These are phyloP conservation scores for Menidia beryllina DNA, from an alignment of 2,113 vertebrate genomes.

Conservation along the genomic window DNA sequence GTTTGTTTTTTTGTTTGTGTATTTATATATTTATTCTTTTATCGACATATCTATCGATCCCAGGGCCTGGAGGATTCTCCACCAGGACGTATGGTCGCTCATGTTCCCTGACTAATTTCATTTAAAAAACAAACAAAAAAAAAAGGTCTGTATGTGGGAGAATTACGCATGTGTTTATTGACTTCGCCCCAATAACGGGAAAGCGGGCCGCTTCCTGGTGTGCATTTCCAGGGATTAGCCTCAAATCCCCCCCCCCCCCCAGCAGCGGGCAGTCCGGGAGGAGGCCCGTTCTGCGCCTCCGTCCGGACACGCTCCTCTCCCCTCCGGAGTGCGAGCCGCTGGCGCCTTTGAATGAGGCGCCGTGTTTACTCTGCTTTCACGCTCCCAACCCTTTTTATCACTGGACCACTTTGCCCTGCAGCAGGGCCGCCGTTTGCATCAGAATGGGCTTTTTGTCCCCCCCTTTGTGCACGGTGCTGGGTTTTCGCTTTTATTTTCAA, in stretches of 20 bases:
- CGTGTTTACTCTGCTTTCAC: conserved; percentile 40
- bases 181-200: too few species aligned
- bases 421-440: conserved; percentile 1
- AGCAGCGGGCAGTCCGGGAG: neutral
- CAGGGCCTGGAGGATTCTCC: neutral
- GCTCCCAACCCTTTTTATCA: conserved; percentile 22
- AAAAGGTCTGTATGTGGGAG: too few species aligned
- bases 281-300: neutral
- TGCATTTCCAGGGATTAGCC: neutral
- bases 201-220: too few species aligned
- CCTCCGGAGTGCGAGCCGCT: neutral
- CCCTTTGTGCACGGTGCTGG: too few species aligned
- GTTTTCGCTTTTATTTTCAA: too few species aligned
- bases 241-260: neutral
- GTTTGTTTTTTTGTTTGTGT: too few species aligned
- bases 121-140: too few species aligned
- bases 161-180: too few species aligned
- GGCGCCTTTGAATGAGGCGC: conserved; percentile 26
- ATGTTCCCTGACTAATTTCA: too few species aligned
- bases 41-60: too few species aligned
- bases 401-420: conserved; percentile 27
- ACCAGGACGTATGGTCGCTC: neutral
- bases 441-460: neutral
- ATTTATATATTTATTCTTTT: too few species aligned
- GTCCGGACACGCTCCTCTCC: conserved; percentile 3